A percentile compares a stretch with the other conserved stretches of the same genome.
Conservation (phyloP, 2,797 vertebrate species). For the Onychomys torridus region DNA sequence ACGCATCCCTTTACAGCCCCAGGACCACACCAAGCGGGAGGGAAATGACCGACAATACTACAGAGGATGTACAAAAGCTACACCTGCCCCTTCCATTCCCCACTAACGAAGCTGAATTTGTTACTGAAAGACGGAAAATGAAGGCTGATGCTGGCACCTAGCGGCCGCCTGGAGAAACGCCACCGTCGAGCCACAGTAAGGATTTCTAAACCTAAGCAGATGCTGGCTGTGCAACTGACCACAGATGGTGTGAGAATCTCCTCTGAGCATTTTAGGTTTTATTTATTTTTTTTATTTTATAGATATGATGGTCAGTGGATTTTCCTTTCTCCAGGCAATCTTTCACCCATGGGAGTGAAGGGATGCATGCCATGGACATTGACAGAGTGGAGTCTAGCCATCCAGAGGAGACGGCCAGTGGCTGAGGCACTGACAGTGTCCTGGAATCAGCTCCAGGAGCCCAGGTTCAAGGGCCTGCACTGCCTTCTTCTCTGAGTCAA, state of each 20-base stretch:
- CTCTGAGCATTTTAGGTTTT: neutral
- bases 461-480: neutral
- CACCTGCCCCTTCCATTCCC: neutral
- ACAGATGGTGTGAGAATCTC: neutral
- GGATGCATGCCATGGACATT: neutral
- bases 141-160: slow-evolving; percentile 63
- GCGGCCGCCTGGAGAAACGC: slow-evolving; percentile 30
- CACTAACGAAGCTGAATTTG: neutral
- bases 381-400: neutral
- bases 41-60: neutral
- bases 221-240: neutral
- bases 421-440: neutral
- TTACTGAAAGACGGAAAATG: neutral
- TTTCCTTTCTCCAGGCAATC: neutral
- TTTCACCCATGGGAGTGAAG: neutral
- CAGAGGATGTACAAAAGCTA: neutral
- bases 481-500: accelerated
- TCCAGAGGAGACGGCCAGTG: neutral
- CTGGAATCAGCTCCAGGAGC: neutral
- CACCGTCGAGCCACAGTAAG: neutral
- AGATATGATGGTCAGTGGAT: neutral
- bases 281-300: neutral
- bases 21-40: neutral
- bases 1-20: neutral
- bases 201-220: neutral